These are phyloP conservation scores for Sialis fuliginosa DNA, from an alignment of 2,888 invertebrate genomes.

Conservation along the genomic window DNA sequence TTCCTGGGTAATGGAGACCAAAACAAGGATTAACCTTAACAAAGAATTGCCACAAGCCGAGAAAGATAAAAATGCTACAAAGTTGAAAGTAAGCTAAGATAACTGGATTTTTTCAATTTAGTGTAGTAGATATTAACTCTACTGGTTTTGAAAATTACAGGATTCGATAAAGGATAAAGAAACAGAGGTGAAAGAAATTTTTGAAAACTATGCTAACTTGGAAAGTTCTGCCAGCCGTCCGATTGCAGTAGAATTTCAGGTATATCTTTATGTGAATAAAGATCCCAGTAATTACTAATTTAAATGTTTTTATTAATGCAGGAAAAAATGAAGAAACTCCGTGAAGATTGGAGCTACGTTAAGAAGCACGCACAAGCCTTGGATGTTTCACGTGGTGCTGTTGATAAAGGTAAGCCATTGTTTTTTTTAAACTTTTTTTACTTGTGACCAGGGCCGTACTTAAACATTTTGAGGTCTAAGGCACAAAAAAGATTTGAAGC, in stretches of 20 bases:
- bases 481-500: too few relatives aligned
- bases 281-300: neutral
- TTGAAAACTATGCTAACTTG: conserved; percentile 44
- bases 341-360: conserved; percentile 33
- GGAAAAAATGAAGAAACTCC: conserved; percentile 31
- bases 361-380: conserved; percentile 19
- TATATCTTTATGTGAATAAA: conserved; percentile 13
- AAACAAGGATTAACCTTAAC: conserved; percentile 26
- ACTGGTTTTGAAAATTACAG: conserved; percentile 16
- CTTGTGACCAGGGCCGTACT: too few relatives aligned
- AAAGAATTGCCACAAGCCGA: conserved; percentile 21
- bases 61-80: neutral
- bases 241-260: conserved; percentile 28
- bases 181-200: conserved; percentile 38
- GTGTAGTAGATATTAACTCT: conserved; percentile 23
- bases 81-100: conserved; percentile 14
- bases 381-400: neutral
- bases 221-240: conserved; percentile 30
- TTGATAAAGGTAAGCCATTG: conserved; percentile 1
- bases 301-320: conserved; percentile 6
- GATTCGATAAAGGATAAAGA: conserved; percentile 32
- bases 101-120: conserved; percentile 23
- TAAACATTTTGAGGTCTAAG: too few relatives aligned
- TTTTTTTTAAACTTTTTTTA: neutral
- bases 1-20: conserved; percentile 33